Evolutionary conservation across 2,113 vertebrate species (phyloP).

Genomic region (Struthidea cinerea): DNA sequence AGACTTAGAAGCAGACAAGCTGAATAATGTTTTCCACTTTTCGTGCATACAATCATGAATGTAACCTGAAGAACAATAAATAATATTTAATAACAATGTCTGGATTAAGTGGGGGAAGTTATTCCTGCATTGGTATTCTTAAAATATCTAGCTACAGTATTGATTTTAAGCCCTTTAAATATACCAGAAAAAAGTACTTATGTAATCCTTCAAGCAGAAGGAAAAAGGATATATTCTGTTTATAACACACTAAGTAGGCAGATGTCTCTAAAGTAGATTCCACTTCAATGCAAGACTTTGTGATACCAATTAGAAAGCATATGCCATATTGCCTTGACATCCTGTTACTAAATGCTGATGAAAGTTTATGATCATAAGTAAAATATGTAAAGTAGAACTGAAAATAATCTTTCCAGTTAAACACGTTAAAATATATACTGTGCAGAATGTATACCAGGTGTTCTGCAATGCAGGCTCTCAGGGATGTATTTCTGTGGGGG

Average conservation of each 20-base stretch:
- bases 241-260: conserved; percentile 36
- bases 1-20: not conserved
- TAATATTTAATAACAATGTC: not conserved
- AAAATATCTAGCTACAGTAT: not conserved
- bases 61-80: not conserved
- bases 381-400: conserved; percentile 5
- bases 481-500: not conserved
- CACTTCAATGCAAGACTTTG: conserved; percentile 11
- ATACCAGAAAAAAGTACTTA: not conserved
- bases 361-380: conserved; percentile 5
- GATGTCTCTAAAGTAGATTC: conserved; percentile 31
- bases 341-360: conserved; percentile 23
- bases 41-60: not conserved
- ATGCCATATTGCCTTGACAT: not conserved
- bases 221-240: not conserved
- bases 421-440: not conserved
- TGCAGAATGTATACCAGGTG: not conserved
- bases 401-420: conserved; percentile 25
- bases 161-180: not conserved
- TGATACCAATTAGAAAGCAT: conserved; percentile 13
- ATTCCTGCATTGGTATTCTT: not conserved
- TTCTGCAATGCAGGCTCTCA: not conserved
- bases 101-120: not conserved
- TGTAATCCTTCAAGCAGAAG: not conserved
- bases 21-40: not conserved